Evolutionary conservation across 2,888 invertebrate species (phyloP), one percentile per base, ranked within the genome.

Genomic region (Parelbella ahira): DNA sequence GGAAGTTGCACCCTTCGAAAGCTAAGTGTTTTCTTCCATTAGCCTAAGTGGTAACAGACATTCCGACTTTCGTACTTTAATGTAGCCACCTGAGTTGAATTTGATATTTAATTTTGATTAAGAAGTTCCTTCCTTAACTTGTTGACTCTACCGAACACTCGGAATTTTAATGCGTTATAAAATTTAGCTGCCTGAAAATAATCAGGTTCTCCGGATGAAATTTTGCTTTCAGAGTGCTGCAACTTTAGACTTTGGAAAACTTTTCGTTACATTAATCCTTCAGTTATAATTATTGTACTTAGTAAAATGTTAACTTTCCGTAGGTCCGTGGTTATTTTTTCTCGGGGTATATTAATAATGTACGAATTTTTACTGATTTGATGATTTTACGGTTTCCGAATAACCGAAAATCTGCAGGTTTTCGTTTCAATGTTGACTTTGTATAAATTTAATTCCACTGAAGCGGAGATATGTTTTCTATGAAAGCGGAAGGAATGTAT

Each of bases 11-110:
- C 55, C 62, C 58, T 58, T 55, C 58, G 49, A 50, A 56, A 51
- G 51, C 52, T 48, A 56, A 66, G 67, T 63, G 65, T 60, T 65
- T 63, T 61, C 60, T 59, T 56, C 67, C 68, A 68, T 67, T 67
- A 68, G 48, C 50, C 53, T 58, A 42, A 42, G 42, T 42, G 42
- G 34, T 15, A 29, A 10, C 34, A 42, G 41, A 34, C 42, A 42
- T 42, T 42, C 27, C 21, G 34, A 42, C 34, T 42, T 25, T 34
- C 42, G 15, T 34, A 28, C 28, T 42, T 34, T 28, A 34, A 42
- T 21, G 8, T 18, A 21, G 20, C 41, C 42, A 42, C 42, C 42
- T 42, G 59, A 65, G 54, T 55, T 49, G 50, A 53, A 53, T 52
- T 44, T 39, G 34, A 33, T 41, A 47, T 54, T 52, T 51, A 53